These are phyloP conservation scores for Andrena praecox DNA, from an alignment of 2,888 invertebrate species.

Conservation along the genomic window DNA sequence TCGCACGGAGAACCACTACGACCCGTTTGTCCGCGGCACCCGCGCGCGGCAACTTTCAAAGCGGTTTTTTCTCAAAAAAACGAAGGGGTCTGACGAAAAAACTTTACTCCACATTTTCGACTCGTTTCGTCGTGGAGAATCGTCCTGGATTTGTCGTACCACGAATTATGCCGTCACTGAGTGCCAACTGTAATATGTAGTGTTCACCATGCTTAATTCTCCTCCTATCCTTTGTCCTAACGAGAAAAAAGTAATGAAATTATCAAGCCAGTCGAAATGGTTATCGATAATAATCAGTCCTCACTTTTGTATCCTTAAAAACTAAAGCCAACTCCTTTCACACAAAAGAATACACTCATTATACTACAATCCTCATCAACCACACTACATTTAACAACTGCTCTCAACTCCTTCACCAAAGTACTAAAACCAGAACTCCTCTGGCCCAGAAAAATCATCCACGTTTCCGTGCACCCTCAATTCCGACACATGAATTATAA, in stretches of 20 bases:
- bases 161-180: background rate
- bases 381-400: no score
- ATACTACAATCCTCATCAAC: no score
- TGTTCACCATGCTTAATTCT: background rate
- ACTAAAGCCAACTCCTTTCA: no score
- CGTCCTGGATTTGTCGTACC: background rate
- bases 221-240: background rate
- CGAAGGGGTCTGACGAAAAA: background rate
- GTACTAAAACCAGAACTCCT: no score
- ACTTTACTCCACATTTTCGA: background rate
- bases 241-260: background rate
- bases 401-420: no score
- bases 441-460: no score
- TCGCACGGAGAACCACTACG: background rate
- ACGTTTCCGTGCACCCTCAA: no score
- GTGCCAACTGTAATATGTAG: background rate
- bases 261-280: no score
- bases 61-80: constrained; percentile 1
- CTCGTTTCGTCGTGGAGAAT: background rate
- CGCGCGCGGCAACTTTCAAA: constrained; percentile 13
- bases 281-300: no score
- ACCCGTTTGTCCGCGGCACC: background rate
- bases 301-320: no score
- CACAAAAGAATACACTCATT: no score
- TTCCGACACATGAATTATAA: no score